Base-by-base conservation (phyloP, 2,113 vertebrate genomes). In the Thermophis baileyi region DNA sequence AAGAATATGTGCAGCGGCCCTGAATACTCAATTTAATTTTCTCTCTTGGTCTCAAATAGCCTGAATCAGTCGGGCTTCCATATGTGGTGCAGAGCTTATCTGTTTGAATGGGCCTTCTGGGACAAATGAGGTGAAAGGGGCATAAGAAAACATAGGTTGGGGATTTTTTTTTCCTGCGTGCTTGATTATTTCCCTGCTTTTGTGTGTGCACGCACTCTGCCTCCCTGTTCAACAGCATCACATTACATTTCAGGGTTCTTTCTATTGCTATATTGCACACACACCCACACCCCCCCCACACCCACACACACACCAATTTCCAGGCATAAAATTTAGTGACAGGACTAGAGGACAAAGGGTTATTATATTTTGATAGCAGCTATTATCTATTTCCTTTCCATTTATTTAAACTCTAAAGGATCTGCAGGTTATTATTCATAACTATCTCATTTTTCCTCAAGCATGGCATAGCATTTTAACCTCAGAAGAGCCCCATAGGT, bases 341-440 rank as follows among this genome's bases (percentile, higher is more conserved):
- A 90, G 25, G 25, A 7, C 18, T 1, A 93, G 94, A 92, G 14
- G 0, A 94, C 49, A 93, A 5, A 0, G n/a, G 35, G 89, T 20
- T 51, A 50, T 10, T 93, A 44, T 55, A 88, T 94, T 90, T 60
- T 94, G 8, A 95, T 95, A 96, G 93, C 91, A 47, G 69, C 47
- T 87, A 51, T 87, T 87, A 24, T 30, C 94, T 90, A 47, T 60
- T 94, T 93, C 87, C 55, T 89, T 85, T 85, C 60, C 90, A 93
- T 9, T 94, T 95, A 53, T 94, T 94, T 94, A 35, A 94, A 30
- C 53, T 93, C 89, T 44, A 91, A 95, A 90, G 88, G 44, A 11
- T 50, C 35, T 90, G 8, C 16, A 53, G 35, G 25, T 46, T 53
- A 92, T 88, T 88, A 89, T 44, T 74, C 69, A 44, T 89, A 53